These are phyloP conservation scores for Lucilia cuprina DNA, from an alignment of 1,140 invertebrate genomes.

Conservation along the genomic window DNA sequence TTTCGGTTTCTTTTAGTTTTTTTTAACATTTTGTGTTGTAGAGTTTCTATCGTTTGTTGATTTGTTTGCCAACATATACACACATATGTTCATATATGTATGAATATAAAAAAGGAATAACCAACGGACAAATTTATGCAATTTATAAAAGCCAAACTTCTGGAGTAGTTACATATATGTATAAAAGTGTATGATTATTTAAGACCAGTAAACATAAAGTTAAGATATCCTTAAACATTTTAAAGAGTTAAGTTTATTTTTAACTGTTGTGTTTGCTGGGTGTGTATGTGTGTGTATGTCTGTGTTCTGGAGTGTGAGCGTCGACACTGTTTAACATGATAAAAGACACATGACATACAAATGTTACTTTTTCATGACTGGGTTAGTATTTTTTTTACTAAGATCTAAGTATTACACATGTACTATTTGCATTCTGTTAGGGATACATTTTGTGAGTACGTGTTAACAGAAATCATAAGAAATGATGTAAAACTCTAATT, in stretches of 20 bases:
- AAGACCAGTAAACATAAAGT: too few relatives aligned
- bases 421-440: background rate
- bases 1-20: background rate
- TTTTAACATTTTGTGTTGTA: background rate
- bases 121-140: background rate
- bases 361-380: background rate
- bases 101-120: background rate
- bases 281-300: background rate
- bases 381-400: too few relatives aligned
- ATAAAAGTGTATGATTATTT: background rate
- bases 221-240: too few relatives aligned
- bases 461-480: background rate
- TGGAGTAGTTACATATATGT: background rate
- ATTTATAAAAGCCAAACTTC: background rate
- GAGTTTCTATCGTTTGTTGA: background rate
- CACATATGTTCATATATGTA: too few relatives aligned
- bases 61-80: background rate
- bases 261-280: background rate
- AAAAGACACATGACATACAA: background rate
- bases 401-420: too few relatives aligned
- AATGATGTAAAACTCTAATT: background rate
- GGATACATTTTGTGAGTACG: background rate
- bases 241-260: too few relatives aligned
- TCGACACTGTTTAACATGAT: background rate
- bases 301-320: too few relatives aligned